phyloP scores from a whole-genome alignment of 2,888 invertebrate genomes.

The Iselma pallidipennis region DNA sequence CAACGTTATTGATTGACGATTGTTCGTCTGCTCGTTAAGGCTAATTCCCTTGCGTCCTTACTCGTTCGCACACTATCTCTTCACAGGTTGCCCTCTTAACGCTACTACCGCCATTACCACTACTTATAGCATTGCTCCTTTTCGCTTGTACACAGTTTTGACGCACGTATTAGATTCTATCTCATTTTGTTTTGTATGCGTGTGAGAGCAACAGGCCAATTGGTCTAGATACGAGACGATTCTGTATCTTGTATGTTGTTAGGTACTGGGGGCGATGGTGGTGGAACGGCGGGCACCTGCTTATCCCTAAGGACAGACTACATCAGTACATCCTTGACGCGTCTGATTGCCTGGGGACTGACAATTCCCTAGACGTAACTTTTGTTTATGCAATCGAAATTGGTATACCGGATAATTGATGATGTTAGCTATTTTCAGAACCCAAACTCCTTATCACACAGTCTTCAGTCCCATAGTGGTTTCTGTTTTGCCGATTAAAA shows the following conservation, averaged over 20 bases:
- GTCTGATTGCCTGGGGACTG: conserved; percentile 48
- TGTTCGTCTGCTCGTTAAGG: conserved; percentile 50
- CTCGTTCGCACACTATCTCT: conserved; percentile 31
- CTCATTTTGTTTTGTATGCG: conserved; percentile 31
- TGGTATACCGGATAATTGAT: conserved; percentile 35
- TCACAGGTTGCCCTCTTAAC: conserved; percentile 42
- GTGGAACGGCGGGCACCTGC: conserved; percentile 33
- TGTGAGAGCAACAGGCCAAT: conserved; percentile 40
- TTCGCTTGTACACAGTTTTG: conserved; percentile 1
- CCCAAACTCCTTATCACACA: neutral
- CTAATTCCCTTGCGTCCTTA: conserved; percentile 46
- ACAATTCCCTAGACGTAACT: conserved; percentile 41
- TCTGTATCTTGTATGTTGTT: conserved; percentile 34
- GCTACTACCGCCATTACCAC: conserved; percentile 4
- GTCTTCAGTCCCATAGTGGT: neutral
- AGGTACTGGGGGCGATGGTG: conserved; percentile 33
- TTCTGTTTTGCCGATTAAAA: conserved; percentile 15
- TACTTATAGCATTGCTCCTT: conserved; percentile 29
- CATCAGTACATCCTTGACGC: conserved; percentile 47
- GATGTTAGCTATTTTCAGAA: conserved; percentile 32
- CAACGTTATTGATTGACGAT: conserved; percentile 51
- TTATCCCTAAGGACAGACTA: conserved; percentile 38
- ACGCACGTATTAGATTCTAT: conserved; percentile 18
- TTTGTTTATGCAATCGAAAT: conserved; percentile 39
- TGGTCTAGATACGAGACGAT: conserved; percentile 8